Conservation (phyloP, 2,888 invertebrate species). For the Dascillus cervinus region DNA sequence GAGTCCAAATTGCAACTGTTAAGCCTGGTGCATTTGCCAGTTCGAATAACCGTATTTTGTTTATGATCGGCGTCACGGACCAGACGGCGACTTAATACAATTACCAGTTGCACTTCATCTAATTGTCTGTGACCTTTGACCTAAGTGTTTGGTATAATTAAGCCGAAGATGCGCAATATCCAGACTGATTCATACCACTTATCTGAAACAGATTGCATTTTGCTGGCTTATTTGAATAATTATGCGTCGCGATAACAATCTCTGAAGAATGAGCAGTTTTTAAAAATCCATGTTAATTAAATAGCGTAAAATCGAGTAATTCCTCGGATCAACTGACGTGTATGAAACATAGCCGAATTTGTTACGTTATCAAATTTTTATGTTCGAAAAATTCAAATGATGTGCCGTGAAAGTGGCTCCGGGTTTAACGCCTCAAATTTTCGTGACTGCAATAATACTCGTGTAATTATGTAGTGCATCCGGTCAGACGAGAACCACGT, state of each 20-base stretch:
- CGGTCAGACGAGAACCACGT: too few relatives aligned
- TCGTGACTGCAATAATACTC: too few relatives aligned
- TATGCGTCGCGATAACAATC: background rate
- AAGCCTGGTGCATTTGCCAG: slow-evolving; percentile 33
- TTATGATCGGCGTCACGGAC: slow-evolving; percentile 30
- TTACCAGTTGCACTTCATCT: slow-evolving; percentile 37
- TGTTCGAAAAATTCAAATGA: too few relatives aligned
- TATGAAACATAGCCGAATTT: too few relatives aligned
- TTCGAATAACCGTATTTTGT: slow-evolving; percentile 25
- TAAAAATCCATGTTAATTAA: background rate
- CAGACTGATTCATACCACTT: slow-evolving; percentile 6
- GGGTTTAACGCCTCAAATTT: too few relatives aligned
- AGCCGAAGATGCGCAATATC: slow-evolving; percentile 19
- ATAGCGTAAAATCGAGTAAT: background rate
- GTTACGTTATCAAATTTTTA: too few relatives aligned
- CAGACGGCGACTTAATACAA: slow-evolving; percentile 38
- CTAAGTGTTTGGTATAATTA: slow-evolving; percentile 27
- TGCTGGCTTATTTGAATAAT: background rate
- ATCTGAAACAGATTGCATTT: background rate
- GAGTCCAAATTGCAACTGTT: slow-evolving; percentile 33
- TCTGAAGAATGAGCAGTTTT: background rate
- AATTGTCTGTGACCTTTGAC: slow-evolving; percentile 37
- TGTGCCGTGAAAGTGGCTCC: too few relatives aligned
- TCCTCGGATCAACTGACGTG: too few relatives aligned
- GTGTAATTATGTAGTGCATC: too few relatives aligned